Percentiles rank a stretch among this genome's conserved stretches.
Conservation (phyloP, 2,113 vertebrate species). For the Leucosticte australis region DNA sequence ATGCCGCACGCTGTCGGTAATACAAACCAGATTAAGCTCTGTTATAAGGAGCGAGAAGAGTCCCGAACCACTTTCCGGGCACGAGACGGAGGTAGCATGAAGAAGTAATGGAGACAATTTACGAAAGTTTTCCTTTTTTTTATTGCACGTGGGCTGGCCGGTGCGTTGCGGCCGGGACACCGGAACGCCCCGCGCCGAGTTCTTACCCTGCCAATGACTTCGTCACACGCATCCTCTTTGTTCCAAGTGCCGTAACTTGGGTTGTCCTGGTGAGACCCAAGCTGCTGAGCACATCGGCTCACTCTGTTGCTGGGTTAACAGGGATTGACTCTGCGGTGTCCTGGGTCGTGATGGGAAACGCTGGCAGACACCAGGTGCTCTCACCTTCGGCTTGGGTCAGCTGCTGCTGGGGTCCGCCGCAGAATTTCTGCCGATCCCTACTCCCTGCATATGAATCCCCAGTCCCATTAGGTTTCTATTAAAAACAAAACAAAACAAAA, state of each 20-base stretch:
- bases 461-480: background rate
- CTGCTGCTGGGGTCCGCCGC: background rate
- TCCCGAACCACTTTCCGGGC: background rate
- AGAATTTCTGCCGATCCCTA: fast-evolving
- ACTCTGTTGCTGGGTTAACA: fast-evolving
- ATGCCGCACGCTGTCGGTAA: background rate
- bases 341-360: background rate
- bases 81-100: background rate
- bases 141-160: background rate
- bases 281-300: background rate
- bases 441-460: background rate
- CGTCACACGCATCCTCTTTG: background rate
- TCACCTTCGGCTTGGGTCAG: background rate
- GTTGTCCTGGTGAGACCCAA: background rate
- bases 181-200: background rate
- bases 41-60: background rate
- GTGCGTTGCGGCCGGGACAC: background rate
- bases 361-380: background rate
- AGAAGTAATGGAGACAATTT: background rate
- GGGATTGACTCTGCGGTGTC: fast-evolving
- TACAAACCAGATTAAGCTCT: background rate
- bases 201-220: background rate
- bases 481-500: background rate
- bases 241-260: background rate
- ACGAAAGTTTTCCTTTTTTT: background rate